These are phyloP conservation scores for Actinia tenebrosa DNA, from an alignment of 64 coral and sea anemone species.

Conservation along the genomic window DNA sequence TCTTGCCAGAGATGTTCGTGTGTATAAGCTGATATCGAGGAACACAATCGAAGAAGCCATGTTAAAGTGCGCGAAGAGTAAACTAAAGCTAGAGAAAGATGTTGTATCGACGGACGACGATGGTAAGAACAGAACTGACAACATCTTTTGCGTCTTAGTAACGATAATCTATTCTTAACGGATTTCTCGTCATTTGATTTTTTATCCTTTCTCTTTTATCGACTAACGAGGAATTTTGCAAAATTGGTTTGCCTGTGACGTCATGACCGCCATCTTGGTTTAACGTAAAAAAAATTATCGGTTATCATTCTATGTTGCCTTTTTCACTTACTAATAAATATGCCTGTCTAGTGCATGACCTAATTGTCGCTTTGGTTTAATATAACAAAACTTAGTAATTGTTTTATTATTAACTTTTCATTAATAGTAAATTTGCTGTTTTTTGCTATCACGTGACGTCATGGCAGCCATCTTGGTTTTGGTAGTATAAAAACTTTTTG, in stretches of 20 bases:
- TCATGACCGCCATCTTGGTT: not conserved
- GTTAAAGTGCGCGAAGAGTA: conserved; percentile 49
- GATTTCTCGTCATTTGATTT: too few species aligned
- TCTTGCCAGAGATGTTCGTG: conserved; percentile 27
- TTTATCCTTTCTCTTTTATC: not conserved
- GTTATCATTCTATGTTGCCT: not conserved
- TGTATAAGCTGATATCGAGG: conserved; percentile 46
- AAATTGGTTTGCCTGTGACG: not conserved
- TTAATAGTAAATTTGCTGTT: not conserved
- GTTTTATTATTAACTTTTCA: too few species aligned
- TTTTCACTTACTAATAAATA: too few species aligned
- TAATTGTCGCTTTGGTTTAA: too few species aligned
- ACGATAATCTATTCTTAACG: too few species aligned
- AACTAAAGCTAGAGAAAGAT: conserved; percentile 49
- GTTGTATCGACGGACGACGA: conserved; percentile 7
- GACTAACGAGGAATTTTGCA: not conserved
- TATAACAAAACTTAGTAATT: too few species aligned
- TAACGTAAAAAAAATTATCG: not conserved
- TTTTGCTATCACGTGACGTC: not conserved
- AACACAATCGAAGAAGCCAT: conserved; percentile 53
- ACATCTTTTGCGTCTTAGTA: not conserved
- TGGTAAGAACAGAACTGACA: not conserved
- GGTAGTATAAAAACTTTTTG: not conserved
- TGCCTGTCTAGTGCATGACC: too few species aligned
- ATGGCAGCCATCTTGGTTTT: not conserved